Evolutionary conservation across 2,888 invertebrate species (phyloP), one percentile per base, ranked within the genome.

Genomic region (Hirtodrosophila cameraria): DNA sequence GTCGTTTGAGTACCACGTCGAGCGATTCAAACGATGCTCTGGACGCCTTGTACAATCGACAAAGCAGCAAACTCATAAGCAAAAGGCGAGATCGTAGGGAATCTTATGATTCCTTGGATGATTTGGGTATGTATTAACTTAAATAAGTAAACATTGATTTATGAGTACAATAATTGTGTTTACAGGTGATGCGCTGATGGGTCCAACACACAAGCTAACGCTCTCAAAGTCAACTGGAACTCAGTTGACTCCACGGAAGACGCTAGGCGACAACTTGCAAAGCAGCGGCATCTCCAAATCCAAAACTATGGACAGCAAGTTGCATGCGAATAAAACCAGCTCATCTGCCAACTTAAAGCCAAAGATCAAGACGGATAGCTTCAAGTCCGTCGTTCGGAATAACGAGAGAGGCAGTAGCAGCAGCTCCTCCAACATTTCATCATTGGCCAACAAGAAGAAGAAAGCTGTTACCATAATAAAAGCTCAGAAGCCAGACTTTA

Each of bases 91-190:
- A 71, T 3, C 75, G 76, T 3, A 30, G 58, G 8, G 66, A 76
- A 15, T 86, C 84, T 0, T 71, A 84, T 25, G 88, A 88, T 48
- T 85, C 86, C 2, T 43, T 88, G 27, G 83, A 88, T 50, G 87
- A 88, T 68, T 72, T 88, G 52, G 82, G 89, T 88, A 73, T 20
- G 59, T 45, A 8, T 5, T 30, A 12, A n/a, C n/a, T 9, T 12
- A 1, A 13, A 16, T 1, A 8, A n/a, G 23, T 23, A 39, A 11
- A 6, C 12, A 18, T 5, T 11, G n/a, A 5, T 12, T 3, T 11
- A 45, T 8, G 6, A 6, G 7, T 4, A 12, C 11, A 11, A 5
- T n/a, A 7, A 11, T n/a, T 3, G 18, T 1, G 2, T 5, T 6
- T 33, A 4, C 12, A 82, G 82, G 77, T 15, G 68, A 57, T 49